A percentile compares a stretch with the other conserved stretches of the same genome.
Evolutionary conservation across 2,888 invertebrate species (phyloP).

Genomic region (Ferdinandea cuprea): DNA sequence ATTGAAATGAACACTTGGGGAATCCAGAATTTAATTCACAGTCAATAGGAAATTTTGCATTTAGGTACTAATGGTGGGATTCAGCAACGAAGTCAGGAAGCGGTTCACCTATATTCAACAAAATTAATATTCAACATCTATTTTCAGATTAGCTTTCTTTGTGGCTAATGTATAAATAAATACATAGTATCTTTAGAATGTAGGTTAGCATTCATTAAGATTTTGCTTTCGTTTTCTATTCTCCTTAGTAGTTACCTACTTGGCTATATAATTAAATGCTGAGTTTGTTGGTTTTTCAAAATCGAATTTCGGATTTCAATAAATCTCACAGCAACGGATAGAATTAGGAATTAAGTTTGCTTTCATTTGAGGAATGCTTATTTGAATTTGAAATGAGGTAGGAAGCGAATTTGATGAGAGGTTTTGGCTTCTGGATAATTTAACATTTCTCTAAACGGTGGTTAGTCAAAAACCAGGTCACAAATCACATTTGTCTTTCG

Average conservation of each 20-base stretch:
- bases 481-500: too few relatives aligned
- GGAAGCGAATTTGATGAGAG: not conserved
- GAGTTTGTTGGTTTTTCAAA: conserved; percentile 9
- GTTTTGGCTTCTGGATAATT: conserved; percentile 9
- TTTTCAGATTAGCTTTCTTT: conserved; percentile 43
- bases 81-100: conserved; percentile 48
- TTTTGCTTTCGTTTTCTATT: conserved; percentile 53
- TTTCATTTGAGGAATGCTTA: conserved; percentile 46
- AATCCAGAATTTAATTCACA: conserved; percentile 41
- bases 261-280: conserved; percentile 49
- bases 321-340: not conserved
- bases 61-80: conserved; percentile 38
- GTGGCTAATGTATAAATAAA: conserved; percentile 19
- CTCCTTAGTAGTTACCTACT: not conserved
- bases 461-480: not conserved
- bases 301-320: conserved; percentile 7
- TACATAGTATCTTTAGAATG: too few relatives aligned
- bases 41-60: conserved; percentile 18
- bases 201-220: conserved; percentile 41
- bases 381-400: conserved; percentile 25
- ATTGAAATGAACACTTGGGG: conserved; percentile 43
- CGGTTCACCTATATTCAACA: conserved; percentile 47
- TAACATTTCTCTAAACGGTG: not conserved
- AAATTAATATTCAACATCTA: conserved; percentile 47
- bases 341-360: conserved; percentile 42